phyloP scores from a whole-genome alignment of 2,888 invertebrate species.

The Eristalis pertinax region DNA sequence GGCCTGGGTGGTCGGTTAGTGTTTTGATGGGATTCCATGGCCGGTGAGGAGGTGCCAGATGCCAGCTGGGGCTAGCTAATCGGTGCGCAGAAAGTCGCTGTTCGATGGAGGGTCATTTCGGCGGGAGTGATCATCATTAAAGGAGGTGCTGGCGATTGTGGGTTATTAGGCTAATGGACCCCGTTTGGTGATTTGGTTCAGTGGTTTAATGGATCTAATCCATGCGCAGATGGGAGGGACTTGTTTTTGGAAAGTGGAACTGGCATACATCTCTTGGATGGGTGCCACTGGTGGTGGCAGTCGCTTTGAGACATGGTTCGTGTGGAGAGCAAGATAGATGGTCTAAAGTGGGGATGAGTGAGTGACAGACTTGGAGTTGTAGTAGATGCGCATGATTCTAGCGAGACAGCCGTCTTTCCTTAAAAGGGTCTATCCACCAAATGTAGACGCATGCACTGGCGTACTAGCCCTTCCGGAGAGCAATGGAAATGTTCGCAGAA shows the following conservation, averaged over 20 bases:
- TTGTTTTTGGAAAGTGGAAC: background rate
- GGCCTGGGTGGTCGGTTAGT: slow-evolving; percentile 44
- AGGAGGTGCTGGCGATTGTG: slow-evolving; percentile 19
- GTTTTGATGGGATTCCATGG: slow-evolving; percentile 10
- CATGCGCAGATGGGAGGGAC: background rate
- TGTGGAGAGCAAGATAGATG: too few species aligned
- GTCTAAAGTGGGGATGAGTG: too few species aligned
- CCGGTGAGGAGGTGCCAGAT: background rate
- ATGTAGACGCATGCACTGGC: too few species aligned
- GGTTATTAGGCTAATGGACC: slow-evolving; percentile 59
- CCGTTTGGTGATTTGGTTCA: slow-evolving; percentile 41
- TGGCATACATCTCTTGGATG: background rate
- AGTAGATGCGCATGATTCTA: too few species aligned
- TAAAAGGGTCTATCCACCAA: too few species aligned
- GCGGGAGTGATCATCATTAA: slow-evolving; percentile 42
- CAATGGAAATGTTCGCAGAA: too few species aligned
- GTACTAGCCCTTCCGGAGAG: too few species aligned
- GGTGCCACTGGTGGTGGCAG: too few species aligned
- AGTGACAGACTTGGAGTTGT: too few species aligned
- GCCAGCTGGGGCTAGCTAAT: slow-evolving; percentile 24
- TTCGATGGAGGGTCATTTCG: background rate
- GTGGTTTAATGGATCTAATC: background rate
- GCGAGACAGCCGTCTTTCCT: too few species aligned
- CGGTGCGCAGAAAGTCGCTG: slow-evolving; percentile 12
- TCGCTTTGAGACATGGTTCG: too few species aligned